A percentile compares a stretch with the other conserved stretches of the same genome.
Evolutionary conservation across 2,888 invertebrate genomes (phyloP).

Genomic region (Eupithecia pulchellata): DNA sequence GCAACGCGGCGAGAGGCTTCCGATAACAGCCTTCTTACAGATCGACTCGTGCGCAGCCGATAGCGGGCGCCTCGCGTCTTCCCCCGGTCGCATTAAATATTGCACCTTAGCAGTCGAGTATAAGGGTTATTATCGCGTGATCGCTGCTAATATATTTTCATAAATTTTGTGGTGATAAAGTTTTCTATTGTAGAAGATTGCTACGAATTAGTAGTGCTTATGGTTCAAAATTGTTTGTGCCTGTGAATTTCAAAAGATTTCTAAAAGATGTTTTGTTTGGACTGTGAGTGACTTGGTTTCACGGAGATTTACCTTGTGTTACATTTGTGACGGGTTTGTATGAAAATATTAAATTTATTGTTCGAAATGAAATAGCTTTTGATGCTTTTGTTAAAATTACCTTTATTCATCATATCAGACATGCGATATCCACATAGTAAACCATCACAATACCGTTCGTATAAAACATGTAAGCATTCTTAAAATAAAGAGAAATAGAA

Average conservation of each 20-base stretch:
- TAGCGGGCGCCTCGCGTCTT: constrained; percentile 63
- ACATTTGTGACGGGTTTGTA: constrained; percentile 21
- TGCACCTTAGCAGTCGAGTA: constrained; percentile 21
- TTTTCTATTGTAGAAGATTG: constrained; percentile 4
- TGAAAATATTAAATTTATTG: neutral
- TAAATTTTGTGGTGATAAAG: neutral
- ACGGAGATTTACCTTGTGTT: constrained; percentile 7
- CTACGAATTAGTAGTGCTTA: neutral
- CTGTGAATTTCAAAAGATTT: constrained; percentile 13
- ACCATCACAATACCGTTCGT: neutral
- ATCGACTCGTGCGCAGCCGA: constrained; percentile 71
- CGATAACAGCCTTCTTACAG: constrained; percentile 72
- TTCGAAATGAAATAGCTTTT: neutral
- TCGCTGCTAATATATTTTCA: neutral
- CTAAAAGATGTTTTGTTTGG: constrained; percentile 6
- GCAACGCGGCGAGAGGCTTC: constrained; percentile 52
- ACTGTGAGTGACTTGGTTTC: neutral
- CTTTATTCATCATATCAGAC: too few species aligned
- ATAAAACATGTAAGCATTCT: neutral
- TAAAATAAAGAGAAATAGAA: neutral
- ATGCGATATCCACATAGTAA: too few species aligned
- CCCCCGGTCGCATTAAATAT: constrained; percentile 10
- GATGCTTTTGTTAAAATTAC: neutral
- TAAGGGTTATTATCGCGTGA: constrained; percentile 24
- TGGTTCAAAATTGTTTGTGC: constrained; percentile 3